These are phyloP conservation scores for Balearica regulorum DNA, from an alignment of 2,797 vertebrate species.

Conservation along the genomic window DNA sequence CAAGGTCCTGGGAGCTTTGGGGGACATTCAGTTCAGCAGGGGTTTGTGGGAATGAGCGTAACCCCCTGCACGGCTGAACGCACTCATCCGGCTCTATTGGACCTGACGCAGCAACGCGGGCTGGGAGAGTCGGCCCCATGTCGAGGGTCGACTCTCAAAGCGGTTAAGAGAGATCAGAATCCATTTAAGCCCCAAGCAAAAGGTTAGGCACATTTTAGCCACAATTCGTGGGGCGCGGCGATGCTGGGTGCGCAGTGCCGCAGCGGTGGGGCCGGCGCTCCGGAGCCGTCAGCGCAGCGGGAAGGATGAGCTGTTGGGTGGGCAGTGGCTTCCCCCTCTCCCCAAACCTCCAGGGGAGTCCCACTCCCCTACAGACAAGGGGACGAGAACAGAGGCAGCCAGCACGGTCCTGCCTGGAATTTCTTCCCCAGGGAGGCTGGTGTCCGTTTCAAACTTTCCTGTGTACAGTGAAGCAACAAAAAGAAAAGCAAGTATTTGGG, in stretches of 20 bases:
- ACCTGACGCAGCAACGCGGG: not conserved
- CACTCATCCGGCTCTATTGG: not conserved
- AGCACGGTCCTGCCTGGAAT: not conserved
- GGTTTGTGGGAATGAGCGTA: not conserved
- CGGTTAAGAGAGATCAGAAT: not conserved
- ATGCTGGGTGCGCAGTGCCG: not conserved
- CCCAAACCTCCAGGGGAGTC: not conserved
- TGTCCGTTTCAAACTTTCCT: not conserved
- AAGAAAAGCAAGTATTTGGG: not conserved
- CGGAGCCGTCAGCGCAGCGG: fast-evolving
- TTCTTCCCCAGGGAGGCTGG: not conserved
- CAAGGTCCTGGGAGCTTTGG: not conserved
- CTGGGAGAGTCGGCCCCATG: not conserved
- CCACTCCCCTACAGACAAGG: not conserved
- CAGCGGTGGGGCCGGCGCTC: not conserved
- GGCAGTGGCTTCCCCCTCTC: not conserved
- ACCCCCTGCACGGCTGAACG: not conserved
- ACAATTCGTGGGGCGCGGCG: fast-evolving
- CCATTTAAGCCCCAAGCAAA: not conserved
- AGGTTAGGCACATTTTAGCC: not conserved
- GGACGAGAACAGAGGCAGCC: not conserved
- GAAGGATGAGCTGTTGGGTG: not conserved
- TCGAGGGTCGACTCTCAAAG: not conserved
- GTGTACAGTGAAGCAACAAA: not conserved
- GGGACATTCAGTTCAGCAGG: not conserved